These are phyloP conservation scores for Slavum lentiscoides DNA, from an alignment of 2,888 invertebrate species.

Conservation along the genomic window DNA sequence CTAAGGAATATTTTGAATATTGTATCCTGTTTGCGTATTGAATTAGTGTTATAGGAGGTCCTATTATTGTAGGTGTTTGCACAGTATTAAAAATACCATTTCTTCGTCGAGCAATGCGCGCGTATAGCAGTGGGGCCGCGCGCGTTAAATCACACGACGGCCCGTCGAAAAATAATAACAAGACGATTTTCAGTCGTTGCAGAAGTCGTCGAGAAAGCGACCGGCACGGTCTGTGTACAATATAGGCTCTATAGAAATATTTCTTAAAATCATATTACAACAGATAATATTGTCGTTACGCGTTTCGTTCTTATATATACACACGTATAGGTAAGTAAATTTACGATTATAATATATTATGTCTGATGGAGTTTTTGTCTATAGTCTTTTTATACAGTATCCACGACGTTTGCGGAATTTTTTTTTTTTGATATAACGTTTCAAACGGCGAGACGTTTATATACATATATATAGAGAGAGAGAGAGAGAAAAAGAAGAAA, in stretches of 20 bases:
- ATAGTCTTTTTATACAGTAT: no score
- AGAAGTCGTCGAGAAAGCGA: conserved; percentile 22
- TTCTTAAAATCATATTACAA: neutral
- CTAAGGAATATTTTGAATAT: neutral
- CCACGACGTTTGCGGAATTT: no score
- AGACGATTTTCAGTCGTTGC: neutral
- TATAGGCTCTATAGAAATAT: neutral
- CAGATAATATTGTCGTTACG: neutral
- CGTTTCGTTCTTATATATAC: neutral
- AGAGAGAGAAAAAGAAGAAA: no score
- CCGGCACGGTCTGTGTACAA: neutral
- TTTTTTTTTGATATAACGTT: no score
- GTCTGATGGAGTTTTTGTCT: no score
- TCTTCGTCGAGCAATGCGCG: conserved; percentile 1
- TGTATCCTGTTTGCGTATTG: conserved; percentile 22
- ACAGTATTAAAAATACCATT: conserved; percentile 1
- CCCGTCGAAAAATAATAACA: neutral
- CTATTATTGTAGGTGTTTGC: conserved; percentile 4
- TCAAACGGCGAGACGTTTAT: no score
- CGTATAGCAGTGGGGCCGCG: conserved; percentile 12
- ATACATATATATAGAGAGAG: no score
- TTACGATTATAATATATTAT: no score
- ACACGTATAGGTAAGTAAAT: neutral
- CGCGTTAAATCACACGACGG: neutral
- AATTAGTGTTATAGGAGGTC: conserved; percentile 26